Evolutionary conservation across 2,888 invertebrate species (phyloP), one percentile per base, ranked within the genome.

Genomic region (Rotaria socialis): DNA sequence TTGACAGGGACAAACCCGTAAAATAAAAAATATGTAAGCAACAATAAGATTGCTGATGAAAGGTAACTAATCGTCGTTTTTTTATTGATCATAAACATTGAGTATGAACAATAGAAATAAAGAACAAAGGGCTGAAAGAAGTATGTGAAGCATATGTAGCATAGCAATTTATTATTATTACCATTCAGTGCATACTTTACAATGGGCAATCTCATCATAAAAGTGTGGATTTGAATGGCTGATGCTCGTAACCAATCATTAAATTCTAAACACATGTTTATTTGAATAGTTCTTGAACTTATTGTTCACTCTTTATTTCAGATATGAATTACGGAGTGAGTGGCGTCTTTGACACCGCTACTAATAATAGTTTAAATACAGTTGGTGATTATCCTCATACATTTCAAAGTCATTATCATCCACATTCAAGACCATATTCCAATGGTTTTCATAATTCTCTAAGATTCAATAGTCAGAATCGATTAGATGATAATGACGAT

Each of bases 241-340:
- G 58, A 11, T 60, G 27, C 11, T 60, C 10, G 8, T 60, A 60
- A 60, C 58, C 58, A 60, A 60, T 60, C 58, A 19, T 27, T 2
- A 60, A 60, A n/a, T 11, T 60, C 58, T 60, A 60, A 60, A 60
- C 58, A 60, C 11, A 60, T 60, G 58, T 60, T 60, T 60, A 60
- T 60, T 27, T 27, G 14, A 24, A 27, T 11, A n/a, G 24, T 56
- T 56, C 24, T 24, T 56, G 22, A 14, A 24, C 0, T 0, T 60
- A 11, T 60, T 60, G 8, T 60, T 60, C 11, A 60, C 14, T 27
- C 10, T 27, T 24, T 24, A 56, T 60, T 60, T 27, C 24, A 60
- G 58, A 60, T 60, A 60, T 60, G 58, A 60, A 60, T 27, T 60
- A 27, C 58, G 58, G 58, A 3, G 11, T 6, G 27, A 60, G 11